Conservation (phyloP, 2,888 invertebrate species). For the Acronicta aceris region DNA sequence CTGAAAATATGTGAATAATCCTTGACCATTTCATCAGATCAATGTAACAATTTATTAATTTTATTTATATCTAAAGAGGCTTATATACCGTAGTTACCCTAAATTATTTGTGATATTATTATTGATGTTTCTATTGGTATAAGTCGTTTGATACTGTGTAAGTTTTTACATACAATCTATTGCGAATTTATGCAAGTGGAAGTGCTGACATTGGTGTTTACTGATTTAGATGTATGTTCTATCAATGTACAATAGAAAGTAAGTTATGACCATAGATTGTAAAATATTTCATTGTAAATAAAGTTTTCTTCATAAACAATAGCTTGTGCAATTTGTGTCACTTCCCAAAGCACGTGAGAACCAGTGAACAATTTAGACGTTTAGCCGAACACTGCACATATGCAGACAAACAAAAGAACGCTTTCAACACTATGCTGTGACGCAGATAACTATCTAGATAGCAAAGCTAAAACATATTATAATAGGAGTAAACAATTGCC, state of each 20-base stretch:
- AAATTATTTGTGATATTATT: constrained; percentile 88
- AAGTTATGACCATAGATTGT: constrained; percentile 82
- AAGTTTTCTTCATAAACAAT: constrained; percentile 81
- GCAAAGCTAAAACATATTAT: constrained; percentile 16
- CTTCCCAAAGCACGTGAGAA: constrained; percentile 75
- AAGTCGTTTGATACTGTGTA: constrained; percentile 52
- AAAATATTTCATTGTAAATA: constrained; percentile 88
- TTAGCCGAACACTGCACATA: constrained; percentile 56
- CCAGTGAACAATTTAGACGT: constrained; percentile 64
- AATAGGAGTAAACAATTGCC: constrained; percentile 17
- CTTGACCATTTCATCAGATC: constrained; percentile 30
- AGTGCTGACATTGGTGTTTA: constrained; percentile 61
- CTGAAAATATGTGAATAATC: constrained; percentile 37
- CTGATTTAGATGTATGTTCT: constrained; percentile 64
- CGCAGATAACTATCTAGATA: constrained; percentile 50
- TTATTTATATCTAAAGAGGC: constrained; percentile 73
- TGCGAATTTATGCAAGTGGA: constrained; percentile 40
- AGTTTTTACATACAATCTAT: constrained; percentile 47
- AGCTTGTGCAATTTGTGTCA: constrained; percentile 73
- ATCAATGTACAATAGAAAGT: constrained; percentile 74
- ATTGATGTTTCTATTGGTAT: constrained; percentile 68
- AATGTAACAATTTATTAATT: constrained; percentile 40
- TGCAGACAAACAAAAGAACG: constrained; percentile 59
- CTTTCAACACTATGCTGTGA: constrained; percentile 56
- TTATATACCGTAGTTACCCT: constrained; percentile 80